Conservation (phyloP, 2,797 vertebrate genomes). For the Hydrolagus colliei region DNA sequence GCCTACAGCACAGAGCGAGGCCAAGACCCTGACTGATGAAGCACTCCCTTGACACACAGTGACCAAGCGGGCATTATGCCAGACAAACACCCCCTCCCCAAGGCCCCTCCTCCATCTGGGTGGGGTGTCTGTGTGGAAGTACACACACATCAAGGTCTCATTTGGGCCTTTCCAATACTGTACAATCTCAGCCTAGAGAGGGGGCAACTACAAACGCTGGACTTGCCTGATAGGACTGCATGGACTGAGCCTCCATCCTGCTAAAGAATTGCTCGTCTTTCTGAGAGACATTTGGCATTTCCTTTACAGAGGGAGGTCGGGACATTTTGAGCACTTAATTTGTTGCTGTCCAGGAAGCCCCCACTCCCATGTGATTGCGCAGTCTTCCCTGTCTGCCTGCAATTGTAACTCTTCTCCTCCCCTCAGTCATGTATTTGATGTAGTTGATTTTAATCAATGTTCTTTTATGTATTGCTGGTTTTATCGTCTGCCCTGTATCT, state of each 20-base stretch:
- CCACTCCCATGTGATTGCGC: constrained; percentile 56
- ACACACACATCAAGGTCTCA: constrained; percentile 56
- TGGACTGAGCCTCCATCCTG: neutral
- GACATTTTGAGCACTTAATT: constrained; percentile 79
- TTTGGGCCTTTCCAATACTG: constrained; percentile 67
- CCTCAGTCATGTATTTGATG: constrained; percentile 41
- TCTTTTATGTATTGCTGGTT: constrained; percentile 42
- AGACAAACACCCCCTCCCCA: constrained; percentile 39
- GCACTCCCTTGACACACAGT: constrained; percentile 72
- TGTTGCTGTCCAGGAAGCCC: constrained; percentile 50
- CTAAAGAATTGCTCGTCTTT: constrained; percentile 34
- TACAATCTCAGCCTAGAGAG: constrained; percentile 48
- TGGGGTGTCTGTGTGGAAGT: constrained; percentile 54
- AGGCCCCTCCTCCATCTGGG: constrained; percentile 8
- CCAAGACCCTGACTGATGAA: constrained; percentile 49
- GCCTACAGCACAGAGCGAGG: constrained; percentile 62
- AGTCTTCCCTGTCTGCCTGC: constrained; percentile 46
- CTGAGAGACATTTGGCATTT: constrained; percentile 36
- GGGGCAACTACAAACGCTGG: constrained; percentile 48
- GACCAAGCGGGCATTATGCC: constrained; percentile 40
- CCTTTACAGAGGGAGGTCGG: constrained; percentile 34
- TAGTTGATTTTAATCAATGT: constrained; percentile 37
- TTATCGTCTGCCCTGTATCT: constrained; percentile 50
- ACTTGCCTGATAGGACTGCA: constrained; percentile 40
- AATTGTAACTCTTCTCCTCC: constrained; percentile 40